Evolutionary conservation across 2,888 invertebrate species (phyloP).

Genomic region (Rhaphigaster nebulosa): DNA sequence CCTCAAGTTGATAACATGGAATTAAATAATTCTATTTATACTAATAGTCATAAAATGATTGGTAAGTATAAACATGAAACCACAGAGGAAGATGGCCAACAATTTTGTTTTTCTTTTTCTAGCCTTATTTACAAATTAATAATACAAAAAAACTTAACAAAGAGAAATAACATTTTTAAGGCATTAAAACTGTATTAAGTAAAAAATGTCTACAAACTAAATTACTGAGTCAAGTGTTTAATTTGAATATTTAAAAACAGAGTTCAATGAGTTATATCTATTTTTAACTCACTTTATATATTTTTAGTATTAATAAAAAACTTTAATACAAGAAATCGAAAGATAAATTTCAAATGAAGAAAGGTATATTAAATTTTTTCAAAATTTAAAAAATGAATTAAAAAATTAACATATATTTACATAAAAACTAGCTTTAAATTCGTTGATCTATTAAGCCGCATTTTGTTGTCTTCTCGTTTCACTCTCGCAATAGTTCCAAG

Average conservation of each 20-base stretch:
- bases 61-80: neutral
- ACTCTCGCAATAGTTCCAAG: conserved; percentile 4
- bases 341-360: conserved; percentile 8
- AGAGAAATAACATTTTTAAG: neutral
- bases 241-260: neutral
- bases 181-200: neutral
- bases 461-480: conserved; percentile 38
- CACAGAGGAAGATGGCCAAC: neutral
- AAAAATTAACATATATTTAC: conserved; percentile 49
- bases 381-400: conserved; percentile 17
- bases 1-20: neutral
- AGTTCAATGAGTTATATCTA: neutral
- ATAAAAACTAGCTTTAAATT: conserved; percentile 57
- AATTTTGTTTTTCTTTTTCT: neutral
- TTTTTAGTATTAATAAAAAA: neutral
- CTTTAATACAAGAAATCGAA: conserved; percentile 20
- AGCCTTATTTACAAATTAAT: neutral
- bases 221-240: neutral
- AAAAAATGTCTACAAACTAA: neutral
- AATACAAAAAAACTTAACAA: neutral
- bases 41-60: neutral
- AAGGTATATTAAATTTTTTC: conserved; percentile 18
- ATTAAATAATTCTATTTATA: neutral
- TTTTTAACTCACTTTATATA: neutral
- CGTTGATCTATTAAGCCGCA: conserved; percentile 59